phyloP scores from a whole-genome alignment of 2,113 vertebrate species.

The Cygnus buccinator region DNA sequence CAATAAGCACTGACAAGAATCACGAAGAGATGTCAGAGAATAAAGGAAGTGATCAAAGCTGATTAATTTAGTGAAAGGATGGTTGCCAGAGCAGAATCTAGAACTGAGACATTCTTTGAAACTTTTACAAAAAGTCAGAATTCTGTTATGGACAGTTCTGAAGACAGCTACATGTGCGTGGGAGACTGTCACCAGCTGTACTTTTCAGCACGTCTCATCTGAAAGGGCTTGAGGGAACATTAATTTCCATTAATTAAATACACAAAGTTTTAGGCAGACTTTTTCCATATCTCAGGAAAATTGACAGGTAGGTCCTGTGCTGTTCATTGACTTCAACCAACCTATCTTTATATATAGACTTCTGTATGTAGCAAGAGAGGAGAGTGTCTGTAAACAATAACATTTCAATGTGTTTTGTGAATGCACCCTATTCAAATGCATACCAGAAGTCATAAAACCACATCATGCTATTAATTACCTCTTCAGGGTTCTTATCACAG shows the following conservation, averaged over 20 bases:
- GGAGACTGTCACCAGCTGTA: background rate
- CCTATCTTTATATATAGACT: background rate
- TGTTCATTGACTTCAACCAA: background rate
- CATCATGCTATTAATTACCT: background rate
- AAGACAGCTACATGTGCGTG: background rate
- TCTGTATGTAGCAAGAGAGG: background rate
- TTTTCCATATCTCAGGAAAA: background rate
- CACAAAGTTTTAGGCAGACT: background rate
- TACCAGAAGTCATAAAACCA: background rate
- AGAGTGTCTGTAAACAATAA: background rate
- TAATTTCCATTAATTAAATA: background rate
- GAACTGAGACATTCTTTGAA: background rate
- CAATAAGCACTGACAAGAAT: background rate
- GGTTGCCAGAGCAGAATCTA: background rate
- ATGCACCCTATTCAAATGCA: rapidly evolving
- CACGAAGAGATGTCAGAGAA: background rate
- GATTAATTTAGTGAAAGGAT: background rate
- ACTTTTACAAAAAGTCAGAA: background rate
- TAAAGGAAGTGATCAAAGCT: background rate
- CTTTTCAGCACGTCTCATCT: background rate
- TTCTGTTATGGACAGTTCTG: conserved; percentile 22
- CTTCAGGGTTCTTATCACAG: background rate
- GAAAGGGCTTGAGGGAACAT: background rate
- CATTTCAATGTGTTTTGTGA: background rate
- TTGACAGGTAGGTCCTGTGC: background rate